phyloP scores from a whole-genome alignment of 2,797 vertebrate species.

The Spizella passerina region DNA sequence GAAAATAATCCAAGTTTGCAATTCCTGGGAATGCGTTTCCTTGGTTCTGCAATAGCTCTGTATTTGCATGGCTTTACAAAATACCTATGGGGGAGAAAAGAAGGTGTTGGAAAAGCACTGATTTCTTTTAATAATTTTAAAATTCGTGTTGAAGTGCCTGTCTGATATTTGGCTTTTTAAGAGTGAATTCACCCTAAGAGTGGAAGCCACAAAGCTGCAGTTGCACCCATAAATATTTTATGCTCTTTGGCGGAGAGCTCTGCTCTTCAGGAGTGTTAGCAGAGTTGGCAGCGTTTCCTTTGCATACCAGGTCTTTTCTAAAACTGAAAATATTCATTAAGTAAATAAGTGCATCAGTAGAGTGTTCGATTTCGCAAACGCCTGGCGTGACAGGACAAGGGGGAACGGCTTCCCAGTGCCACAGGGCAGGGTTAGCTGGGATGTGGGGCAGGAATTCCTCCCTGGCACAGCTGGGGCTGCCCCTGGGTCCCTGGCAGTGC shows the following conservation, averaged over 20 bases:
- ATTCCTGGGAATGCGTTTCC: not conserved
- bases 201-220: not conserved
- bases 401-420: not conserved
- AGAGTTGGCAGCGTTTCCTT: not conserved
- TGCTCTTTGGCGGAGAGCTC: not conserved
- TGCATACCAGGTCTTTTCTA: not conserved
- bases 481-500: not conserved
- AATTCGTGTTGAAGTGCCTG: not conserved
- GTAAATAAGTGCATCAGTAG: not conserved
- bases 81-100: fast-evolving
- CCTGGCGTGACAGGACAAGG: not conserved
- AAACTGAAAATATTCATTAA: not conserved
- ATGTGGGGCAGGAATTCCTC: not conserved
- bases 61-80: not conserved
- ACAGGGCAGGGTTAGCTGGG: not conserved
- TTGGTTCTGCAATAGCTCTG: not conserved
- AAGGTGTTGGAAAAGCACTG: not conserved
- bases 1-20: not conserved
- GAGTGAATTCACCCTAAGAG: not conserved
- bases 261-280: not conserved
- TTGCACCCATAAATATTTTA: not conserved
- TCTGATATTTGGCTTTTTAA: not conserved
- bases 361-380: not conserved
- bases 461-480: not conserved
- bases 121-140: not conserved